Base-by-base conservation (phyloP, 1,140 invertebrate species). In the Diorhabda carinulata region DNA sequence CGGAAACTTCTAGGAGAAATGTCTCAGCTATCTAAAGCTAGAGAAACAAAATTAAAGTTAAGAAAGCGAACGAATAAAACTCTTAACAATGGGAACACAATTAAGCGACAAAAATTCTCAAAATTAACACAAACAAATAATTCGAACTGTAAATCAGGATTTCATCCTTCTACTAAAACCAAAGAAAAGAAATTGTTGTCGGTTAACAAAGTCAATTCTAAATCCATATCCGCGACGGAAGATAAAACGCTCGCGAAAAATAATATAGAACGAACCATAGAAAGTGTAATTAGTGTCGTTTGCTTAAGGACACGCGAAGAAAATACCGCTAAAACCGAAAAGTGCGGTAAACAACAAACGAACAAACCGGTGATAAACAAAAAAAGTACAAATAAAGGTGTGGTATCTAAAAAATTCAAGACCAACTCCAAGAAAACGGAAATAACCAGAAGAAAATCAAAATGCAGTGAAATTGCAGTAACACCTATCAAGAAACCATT, bases 221-320 rank as follows among this genome's bases (percentile, higher is more conserved):
- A 82, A 75, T 77, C 79, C 57, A 82, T 81, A 77, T 83, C 79
- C 60, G 86, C 84, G 77, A 82, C 82, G 72, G 83, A 82, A 43
- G 85, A 86, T 68, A 84, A 84, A 76, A 77, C 86, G 56, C 80
- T 86, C 59, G 81, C 82, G 62, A 86, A 85, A 78, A 86, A 86
- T 72, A 86, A 82, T 74, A 81, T 87, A 41, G 85, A 87, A 65
- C 78, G 82, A 68, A 79, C 81, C 3, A 82, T 82, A 57, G 82
- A 83, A 67, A 78, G 77, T 74, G 81, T 82, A 6, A 75, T 81
- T 8, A 82, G 78, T 74, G 76, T 75, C 43, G 77, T 70, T 40
- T 67, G 41, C 57, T 41, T 67, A 45, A 72, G 67, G 69, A 73
- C 72, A 74, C 64, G 9, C 40, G 57, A 42, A 66, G 10, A 66